Conservation (phyloP, 2,797 vertebrate species). For the Muraenolepis orangiensis region DNA sequence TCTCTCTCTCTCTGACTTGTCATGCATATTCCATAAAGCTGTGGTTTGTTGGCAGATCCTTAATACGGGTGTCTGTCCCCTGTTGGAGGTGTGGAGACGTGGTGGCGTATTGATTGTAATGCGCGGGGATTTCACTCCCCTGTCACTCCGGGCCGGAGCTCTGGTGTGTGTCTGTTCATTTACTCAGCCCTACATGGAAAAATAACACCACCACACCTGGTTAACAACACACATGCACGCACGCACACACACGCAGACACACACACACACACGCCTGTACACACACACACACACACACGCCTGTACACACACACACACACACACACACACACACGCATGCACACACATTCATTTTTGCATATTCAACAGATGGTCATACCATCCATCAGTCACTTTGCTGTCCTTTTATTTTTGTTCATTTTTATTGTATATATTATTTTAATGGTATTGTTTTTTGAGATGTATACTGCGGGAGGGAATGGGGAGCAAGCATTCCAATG, state of each 20-base stretch:
- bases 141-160: conserved; percentile 35
- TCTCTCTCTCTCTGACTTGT: too few species aligned
- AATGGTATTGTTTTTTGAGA: too few species aligned
- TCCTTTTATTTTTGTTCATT: too few species aligned
- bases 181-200: conserved; percentile 36
- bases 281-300: conserved; percentile 32
- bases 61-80: conserved; percentile 57
- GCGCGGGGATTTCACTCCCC: conserved; percentile 40
- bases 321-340: conserved; percentile 31
- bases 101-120: conserved; percentile 36
- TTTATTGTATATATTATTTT: too few species aligned
- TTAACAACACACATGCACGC: conserved; percentile 26
- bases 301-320: conserved; percentile 23
- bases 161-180: conserved; percentile 47
- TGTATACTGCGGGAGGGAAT: too few species aligned
- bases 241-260: conserved; percentile 4
- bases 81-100: conserved; percentile 53
- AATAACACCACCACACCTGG: conserved; percentile 32
- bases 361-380: too few species aligned
- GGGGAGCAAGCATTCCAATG: too few species aligned
- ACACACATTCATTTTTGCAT: too few species aligned
- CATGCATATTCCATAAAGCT: conserved; percentile 65
- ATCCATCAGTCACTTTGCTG: too few species aligned
- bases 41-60: conserved; percentile 50
- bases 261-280: conserved; percentile 6